Percentiles rank a stretch among this genome's conserved stretches.
Conservation (phyloP, 2,888 invertebrate species). For the Pasiphila rectangulata region DNA sequence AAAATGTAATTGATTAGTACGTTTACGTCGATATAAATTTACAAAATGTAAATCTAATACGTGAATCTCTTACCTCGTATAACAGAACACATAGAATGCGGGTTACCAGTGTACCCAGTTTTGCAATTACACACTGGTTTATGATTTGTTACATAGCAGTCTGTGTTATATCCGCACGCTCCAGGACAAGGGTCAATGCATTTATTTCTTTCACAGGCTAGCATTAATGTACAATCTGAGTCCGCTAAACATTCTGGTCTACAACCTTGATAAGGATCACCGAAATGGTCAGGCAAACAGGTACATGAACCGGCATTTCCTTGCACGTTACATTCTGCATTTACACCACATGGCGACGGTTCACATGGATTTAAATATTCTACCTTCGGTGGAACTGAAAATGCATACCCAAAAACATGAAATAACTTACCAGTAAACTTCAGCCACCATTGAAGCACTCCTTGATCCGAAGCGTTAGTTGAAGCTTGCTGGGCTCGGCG, state of each 20-base stretch:
- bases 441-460: slow-evolving; percentile 75
- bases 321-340: slow-evolving; percentile 87
- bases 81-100: slow-evolving; percentile 77
- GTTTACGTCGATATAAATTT: not conserved
- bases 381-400: slow-evolving; percentile 68
- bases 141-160: slow-evolving; percentile 84
- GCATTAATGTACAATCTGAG: slow-evolving; percentile 83
- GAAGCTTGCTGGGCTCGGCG: slow-evolving; percentile 76
- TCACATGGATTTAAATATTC: slow-evolving; percentile 81
- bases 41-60: not conserved
- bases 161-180: slow-evolving; percentile 84
- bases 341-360: slow-evolving; percentile 84
- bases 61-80: slow-evolving; percentile 53
- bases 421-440: slow-evolving; percentile 64
- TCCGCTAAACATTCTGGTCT: slow-evolving; percentile 85
- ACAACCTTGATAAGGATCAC: slow-evolving; percentile 88
- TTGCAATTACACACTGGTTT: slow-evolving; percentile 83
- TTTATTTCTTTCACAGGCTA: slow-evolving; percentile 84
- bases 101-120: slow-evolving; percentile 84
- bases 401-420: slow-evolving; percentile 57
- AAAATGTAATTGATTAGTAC: slow-evolving; percentile 28
- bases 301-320: slow-evolving; percentile 87
- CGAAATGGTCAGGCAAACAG: slow-evolving; percentile 85
- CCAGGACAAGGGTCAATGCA: slow-evolving; percentile 86
- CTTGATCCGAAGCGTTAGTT: slow-evolving; percentile 79